These are phyloP conservation scores for Platanista minor DNA, from an alignment of 2,113 vertebrate species.

Conservation along the genomic window DNA sequence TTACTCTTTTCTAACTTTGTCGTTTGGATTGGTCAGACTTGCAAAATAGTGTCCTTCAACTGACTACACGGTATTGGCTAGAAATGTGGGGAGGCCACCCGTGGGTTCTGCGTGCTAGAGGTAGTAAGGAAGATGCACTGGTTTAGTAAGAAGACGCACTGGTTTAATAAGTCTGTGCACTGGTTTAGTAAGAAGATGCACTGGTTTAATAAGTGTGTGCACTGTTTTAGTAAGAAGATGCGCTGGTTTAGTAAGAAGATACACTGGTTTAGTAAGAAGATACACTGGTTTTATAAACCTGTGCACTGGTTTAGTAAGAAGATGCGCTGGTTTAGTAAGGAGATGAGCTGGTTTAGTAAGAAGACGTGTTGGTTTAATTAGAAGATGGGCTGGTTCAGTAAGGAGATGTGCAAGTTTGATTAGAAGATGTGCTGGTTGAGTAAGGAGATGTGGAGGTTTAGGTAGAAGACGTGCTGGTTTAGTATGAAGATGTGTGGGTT, in stretches of 20 bases:
- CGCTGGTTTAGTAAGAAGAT: fast-evolving
- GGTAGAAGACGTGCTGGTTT: fast-evolving
- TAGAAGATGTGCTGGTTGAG: background rate
- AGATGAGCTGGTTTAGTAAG: background rate
- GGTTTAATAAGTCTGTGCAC: background rate
- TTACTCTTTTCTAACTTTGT: background rate
- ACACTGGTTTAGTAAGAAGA: background rate
- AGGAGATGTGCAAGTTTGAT: too few species aligned
- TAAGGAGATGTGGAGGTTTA: background rate
- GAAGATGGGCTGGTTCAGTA: background rate
- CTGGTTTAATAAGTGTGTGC: too few species aligned
- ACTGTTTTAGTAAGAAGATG: background rate
- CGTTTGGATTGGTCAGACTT: background rate
- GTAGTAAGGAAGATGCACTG: fast-evolving
- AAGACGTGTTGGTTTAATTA: fast-evolving
- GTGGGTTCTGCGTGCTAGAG: background rate
- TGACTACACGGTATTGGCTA: fast-evolving
- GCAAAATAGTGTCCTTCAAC: background rate
- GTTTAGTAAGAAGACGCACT: too few species aligned
- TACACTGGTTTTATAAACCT: too few species aligned
- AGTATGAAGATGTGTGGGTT: too few species aligned
- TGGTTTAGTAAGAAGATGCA: fast-evolving
- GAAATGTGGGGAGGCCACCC: background rate
- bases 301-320: too few species aligned
- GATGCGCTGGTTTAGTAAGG: background rate